Base-by-base conservation (phyloP, 2,113 vertebrate species). In the Brachionichthys hirsutus region DNA sequence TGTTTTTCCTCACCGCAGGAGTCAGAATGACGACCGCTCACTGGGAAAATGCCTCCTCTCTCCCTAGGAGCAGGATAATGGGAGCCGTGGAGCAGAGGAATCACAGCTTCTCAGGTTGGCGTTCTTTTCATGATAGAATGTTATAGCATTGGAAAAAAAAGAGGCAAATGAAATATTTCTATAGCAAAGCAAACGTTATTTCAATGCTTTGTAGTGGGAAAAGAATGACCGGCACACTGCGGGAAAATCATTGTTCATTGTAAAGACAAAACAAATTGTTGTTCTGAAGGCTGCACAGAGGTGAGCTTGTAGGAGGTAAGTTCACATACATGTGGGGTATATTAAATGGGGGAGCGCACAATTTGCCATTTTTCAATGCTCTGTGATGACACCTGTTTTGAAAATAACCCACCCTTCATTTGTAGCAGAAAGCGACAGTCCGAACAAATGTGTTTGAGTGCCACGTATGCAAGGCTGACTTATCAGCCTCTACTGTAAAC, bases 401-500 rank as follows among this genome's bases (percentile, higher is more conserved):
- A 75, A 66, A 67, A 70, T 51, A 70, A 50, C 80, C 80, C 70
- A 12, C 67, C 73, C 45, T 70, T 56, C 67, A 54, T 73, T 56
- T 50, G 58, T 52, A 61, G 64, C 61, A 54, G 56, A 70, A 48
- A 67, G 67, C 78, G 69, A 79, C 84, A 77, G 78, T 65, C 66
- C 20, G 19, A 82, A 77, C 71, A 75, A 84, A 79, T 75, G 52
- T 65, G 60, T 70, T 73, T 44, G 20, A 81, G 72, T 46, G 67
- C 58, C 73, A 80, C 67, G 52, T 70, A 58, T 73, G 78, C 64
- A n/a, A n/a, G n/a, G 51, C 71, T 82, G 72, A 73, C 84, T 87
- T 81, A 77, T 87, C 85, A 77, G 70, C 70, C 51, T 35, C 54
- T 65, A 78, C 81, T 77, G 89, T 85, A 87, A 89, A 90, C 89